phyloP scores from a whole-genome alignment of 2,888 invertebrate genomes.

The Seladonia tumulorum region DNA sequence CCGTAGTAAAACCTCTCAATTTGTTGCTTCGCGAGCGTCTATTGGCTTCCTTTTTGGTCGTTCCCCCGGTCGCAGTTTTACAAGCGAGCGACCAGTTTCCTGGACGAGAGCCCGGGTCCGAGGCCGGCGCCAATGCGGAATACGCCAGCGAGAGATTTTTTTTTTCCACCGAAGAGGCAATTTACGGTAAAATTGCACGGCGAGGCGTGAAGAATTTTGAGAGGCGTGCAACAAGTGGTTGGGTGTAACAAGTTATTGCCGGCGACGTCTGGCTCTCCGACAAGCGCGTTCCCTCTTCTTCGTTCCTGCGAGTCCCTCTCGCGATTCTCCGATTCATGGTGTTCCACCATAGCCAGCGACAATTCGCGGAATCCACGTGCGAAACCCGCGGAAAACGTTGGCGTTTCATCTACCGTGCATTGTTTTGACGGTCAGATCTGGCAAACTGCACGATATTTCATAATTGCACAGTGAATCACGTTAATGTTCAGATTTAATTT shows the following conservation, averaged over 20 bases:
- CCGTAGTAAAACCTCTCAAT: constrained; percentile 65
- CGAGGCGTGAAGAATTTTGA: constrained; percentile 81
- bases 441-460: not conserved
- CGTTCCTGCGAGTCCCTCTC: constrained; percentile 43
- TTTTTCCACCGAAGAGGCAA: constrained; percentile 74
- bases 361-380: not conserved
- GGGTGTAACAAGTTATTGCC: constrained; percentile 81
- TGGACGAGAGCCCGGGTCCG: constrained; percentile 36
- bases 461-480: too few species aligned
- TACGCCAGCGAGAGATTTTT: constrained; percentile 67
- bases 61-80: constrained; percentile 64
- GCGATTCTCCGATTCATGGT: constrained; percentile 59
- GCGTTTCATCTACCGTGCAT: not conserved
- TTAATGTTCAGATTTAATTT: too few species aligned
- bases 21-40: constrained; percentile 62
- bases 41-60: constrained; percentile 61
- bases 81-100: constrained; percentile 63
- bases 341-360: constrained; percentile 38
- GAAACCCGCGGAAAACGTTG: not conserved
- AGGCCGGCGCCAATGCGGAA: constrained; percentile 71
- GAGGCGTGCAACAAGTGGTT: constrained; percentile 82
- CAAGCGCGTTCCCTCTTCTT: constrained; percentile 59
- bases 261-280: constrained; percentile 74
- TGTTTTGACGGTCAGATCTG: too few species aligned
- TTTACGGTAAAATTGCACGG: constrained; percentile 80